phyloP scores from a whole-genome alignment of 2,113 vertebrate species.

The Anarhynchus alexandrinus region DNA sequence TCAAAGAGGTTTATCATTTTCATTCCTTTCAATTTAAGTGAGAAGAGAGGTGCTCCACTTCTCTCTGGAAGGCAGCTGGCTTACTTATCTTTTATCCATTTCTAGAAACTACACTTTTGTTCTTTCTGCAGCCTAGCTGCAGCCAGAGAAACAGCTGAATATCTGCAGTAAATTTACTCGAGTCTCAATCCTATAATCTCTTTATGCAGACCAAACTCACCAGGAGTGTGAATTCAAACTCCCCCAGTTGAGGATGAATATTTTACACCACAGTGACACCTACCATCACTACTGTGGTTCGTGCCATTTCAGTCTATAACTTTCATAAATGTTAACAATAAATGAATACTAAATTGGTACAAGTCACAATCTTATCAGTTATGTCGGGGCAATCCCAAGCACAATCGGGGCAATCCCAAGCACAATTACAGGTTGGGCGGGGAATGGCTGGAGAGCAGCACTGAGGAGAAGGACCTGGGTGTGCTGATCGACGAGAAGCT shows the following conservation, averaged over 20 bases:
- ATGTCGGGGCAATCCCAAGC: too few species aligned
- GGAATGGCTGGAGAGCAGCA: too few species aligned
- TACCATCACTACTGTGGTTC: background rate
- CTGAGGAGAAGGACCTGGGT: too few species aligned
- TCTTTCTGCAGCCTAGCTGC: background rate
- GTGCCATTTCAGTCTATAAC: background rate
- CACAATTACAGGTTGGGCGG: too few species aligned
- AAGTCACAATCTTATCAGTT: background rate
- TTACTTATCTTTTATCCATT: background rate
- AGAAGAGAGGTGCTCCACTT: background rate
- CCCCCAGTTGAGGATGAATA: background rate
- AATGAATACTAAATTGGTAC: background rate
- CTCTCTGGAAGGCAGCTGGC: background rate
- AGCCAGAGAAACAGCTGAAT: background rate
- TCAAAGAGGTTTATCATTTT: background rate
- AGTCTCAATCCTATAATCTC: background rate
- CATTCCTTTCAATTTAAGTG: background rate
- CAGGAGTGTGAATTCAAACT: background rate
- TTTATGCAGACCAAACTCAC: background rate
- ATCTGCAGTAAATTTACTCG: background rate
- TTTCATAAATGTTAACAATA: background rate
- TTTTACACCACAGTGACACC: background rate
- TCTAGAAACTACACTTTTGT: background rate
- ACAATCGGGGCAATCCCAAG: too few species aligned
- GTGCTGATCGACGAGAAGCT: too few species aligned